Evolutionary conservation across 2,113 vertebrate genomes (phyloP).

Genomic region (Oenanthe melanoleuca): DNA sequence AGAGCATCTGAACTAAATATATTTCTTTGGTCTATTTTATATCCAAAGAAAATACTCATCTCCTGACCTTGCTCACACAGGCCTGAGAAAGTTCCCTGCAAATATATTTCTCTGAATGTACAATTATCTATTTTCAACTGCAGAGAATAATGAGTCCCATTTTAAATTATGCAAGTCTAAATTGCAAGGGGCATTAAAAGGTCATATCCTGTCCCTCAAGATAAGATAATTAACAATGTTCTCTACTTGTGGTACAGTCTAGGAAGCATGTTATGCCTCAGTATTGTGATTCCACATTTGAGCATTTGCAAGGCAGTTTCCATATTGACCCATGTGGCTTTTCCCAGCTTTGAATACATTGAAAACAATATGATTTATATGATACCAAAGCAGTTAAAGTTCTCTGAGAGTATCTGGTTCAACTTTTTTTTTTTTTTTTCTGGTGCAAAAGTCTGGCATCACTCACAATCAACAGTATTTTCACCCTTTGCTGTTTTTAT

Average conservation of each 20-base stretch:
- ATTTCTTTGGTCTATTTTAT: background rate
- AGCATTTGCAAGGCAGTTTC: background rate
- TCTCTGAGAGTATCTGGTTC: background rate
- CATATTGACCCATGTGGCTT: background rate
- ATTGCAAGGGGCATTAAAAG: slow-evolving; percentile 1
- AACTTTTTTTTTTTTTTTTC: background rate
- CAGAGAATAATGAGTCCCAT: background rate
- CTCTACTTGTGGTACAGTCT: background rate
- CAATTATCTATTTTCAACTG: slow-evolving; percentile 20
- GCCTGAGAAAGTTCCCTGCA: background rate
- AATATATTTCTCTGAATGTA: background rate
- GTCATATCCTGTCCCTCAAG: slow-evolving; percentile 4
- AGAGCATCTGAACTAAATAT: background rate
- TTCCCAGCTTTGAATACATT: background rate
- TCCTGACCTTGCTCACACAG: background rate
- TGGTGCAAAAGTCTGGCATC: background rate
- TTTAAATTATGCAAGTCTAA: slow-evolving; percentile 37
- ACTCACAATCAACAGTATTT: background rate
- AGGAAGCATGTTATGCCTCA: background rate
- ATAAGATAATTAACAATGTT: slow-evolving; percentile 12
- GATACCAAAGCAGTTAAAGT: background rate
- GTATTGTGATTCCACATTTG: background rate
- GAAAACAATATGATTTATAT: background rate
- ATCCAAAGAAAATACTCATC: background rate
- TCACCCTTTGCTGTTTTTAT: background rate